Evolutionary conservation across 1,140 invertebrate genomes (phyloP), one percentile per base, ranked within the genome.

Genomic region (Adelges cooleyi): DNA sequence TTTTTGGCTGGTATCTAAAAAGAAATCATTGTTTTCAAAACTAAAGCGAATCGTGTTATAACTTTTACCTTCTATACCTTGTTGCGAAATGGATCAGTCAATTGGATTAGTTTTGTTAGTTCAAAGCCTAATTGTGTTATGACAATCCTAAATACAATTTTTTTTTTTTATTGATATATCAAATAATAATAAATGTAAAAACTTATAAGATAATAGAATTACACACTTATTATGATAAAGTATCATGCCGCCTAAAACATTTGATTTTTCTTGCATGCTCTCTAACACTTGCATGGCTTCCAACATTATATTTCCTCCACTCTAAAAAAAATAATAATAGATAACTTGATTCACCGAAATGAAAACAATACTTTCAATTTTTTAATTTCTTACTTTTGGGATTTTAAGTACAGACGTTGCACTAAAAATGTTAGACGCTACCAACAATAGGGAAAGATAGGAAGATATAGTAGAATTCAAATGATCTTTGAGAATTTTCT

Each of bases 401-500:
- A 90, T 78, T 73, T 81, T 83, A 67, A 90, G 74, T 73, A 84
- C 82, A 44, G 87, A 85, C 68, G 87, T 82, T 70, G 86, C 82
- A 51, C 85, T 85, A 74, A 90, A 90, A 69, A 87, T 82, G 74
- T 86, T 84, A 18, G 85, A 84, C 59, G 84, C 84, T 66, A 83
- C 85, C 71, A 86, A 85, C 54, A 90, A 76, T 71, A 90, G 83
- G 38, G 87, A 87, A 51, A 90, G 77, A 75, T 89, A 90, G 18
- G 86, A 88, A 75, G 90, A 87, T 72, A 90, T 86, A 71, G 90
- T 86, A 72, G 85, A 83, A 74, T 86, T 87, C 22, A 92, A 76
- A 72, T 87, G 89, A 70, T 87, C 85, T 1, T 81, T 80, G 4
- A 59, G 59, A 67, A 77, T 78, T 68, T 82, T 80, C 25, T 81